Conservation (phyloP, 2,113 vertebrate genomes). For the Triplophysa dalaica region DNA sequence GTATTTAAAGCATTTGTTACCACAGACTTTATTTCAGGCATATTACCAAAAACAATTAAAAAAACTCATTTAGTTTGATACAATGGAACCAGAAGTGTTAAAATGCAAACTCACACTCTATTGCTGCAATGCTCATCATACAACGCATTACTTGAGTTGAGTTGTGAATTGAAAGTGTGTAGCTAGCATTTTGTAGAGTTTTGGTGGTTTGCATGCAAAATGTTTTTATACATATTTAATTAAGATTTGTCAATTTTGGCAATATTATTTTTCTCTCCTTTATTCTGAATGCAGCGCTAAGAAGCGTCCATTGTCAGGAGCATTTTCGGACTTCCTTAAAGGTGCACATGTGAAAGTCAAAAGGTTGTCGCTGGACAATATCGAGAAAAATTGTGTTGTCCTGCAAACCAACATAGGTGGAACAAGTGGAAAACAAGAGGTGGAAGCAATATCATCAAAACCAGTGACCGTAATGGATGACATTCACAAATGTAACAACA, state of each 20-base stretch:
- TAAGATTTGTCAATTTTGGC: background rate
- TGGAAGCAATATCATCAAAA: slow-evolving; percentile 11
- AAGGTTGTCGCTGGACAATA: slow-evolving; percentile 44
- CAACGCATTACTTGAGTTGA: no score
- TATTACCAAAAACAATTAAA: no score
- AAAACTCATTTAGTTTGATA: no score
- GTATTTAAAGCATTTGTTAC: no score
- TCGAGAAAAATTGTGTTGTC: background rate
- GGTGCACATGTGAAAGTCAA: slow-evolving; percentile 50
- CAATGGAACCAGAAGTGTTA: no score
- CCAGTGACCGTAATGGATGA: background rate
- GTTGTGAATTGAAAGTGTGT: no score
- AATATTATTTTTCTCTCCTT: background rate
- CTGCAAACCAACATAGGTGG: background rate
- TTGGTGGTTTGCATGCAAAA: no score
- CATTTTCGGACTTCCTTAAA: slow-evolving; percentile 52
- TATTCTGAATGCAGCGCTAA: slow-evolving; percentile 30
- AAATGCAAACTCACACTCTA: no score
- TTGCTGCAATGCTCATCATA: no score
- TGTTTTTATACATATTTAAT: no score
- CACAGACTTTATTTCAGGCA: no score
- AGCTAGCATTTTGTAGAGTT: no score
- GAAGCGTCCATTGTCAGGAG: slow-evolving; percentile 46
- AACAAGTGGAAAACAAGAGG: slow-evolving; percentile 4
- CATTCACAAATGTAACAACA: slow-evolving; percentile 1